Base-by-base conservation (phyloP, 2,113 vertebrate species). In the Nycticebus coucang region DNA sequence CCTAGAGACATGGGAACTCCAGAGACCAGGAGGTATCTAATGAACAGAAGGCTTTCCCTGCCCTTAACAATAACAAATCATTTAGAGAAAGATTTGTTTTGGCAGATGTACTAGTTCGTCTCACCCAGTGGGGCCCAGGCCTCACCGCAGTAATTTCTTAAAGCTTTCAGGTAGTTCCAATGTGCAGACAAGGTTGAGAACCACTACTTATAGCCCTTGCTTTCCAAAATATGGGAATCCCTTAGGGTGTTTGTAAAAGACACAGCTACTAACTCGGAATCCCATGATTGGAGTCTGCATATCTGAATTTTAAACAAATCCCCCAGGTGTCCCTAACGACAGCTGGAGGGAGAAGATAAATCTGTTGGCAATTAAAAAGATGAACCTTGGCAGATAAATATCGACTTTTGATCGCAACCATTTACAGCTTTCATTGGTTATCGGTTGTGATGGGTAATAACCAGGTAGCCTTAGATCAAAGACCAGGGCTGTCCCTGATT, bases 251-350 rank as follows among this genome's bases (percentile, higher is more conserved):
- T 69, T 80, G 7, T 50, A 53, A 72, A 91, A 83, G 78, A 78
- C 2, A n/a, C 0, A 45, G 0, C 72, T 33, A 66, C 30, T 45
- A 33, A 93, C 64, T 75, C 53, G n/a, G 62, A 55, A 80, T 68
- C 13, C 26, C 22, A 60, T 37, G 30, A 2, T 17, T 75, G 21
- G 72, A 91, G 30, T 14, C 41, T 80, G 84, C 50, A 0, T 33
- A 37, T 85, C 66, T 77, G 60, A 22, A 50, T 90, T 90, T 93
- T 84, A 71, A 92, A 64, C 21, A 71, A 33, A 94, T 87, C 68
- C 22, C 19, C 35, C 1, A 13, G 7, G 14, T 55, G 30, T 85
- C 28, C 2, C 26, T 87, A 75, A 45, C n/a, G 69, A 17, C 11
- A 50, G 74, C 21, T 69, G 68, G 55, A 60, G 41, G 7, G 64